Percentiles rank a stretch among this genome's conserved stretches.
Evolutionary conservation across 2,797 vertebrate genomes (phyloP).

Genomic region (Pelodytes ibericus): DNA sequence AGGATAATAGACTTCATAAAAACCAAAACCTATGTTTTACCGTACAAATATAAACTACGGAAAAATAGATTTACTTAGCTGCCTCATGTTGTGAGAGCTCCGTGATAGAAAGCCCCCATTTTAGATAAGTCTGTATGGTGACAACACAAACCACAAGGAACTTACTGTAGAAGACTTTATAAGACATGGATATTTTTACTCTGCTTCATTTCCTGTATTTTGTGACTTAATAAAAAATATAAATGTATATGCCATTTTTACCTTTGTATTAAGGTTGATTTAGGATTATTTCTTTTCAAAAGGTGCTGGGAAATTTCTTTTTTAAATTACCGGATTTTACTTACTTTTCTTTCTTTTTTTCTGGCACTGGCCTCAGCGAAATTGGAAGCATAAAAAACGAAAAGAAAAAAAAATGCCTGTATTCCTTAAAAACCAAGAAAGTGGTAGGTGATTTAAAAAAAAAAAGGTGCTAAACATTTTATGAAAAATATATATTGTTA

Average conservation of each 20-base stretch:
- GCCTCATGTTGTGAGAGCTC: too few relatives aligned
- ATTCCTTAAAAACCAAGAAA: slow-evolving; percentile 78
- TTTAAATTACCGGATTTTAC: neutral
- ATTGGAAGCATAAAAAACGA: slow-evolving; percentile 24
- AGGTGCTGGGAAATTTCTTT: slow-evolving; percentile 15
- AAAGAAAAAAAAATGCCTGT: slow-evolving; percentile 63
- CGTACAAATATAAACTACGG: too few relatives aligned
- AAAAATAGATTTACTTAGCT: too few relatives aligned
- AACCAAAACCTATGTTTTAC: too few relatives aligned
- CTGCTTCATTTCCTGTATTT: too few relatives aligned
- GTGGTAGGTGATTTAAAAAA: slow-evolving; percentile 82
- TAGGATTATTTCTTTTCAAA: neutral
- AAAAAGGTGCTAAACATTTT: slow-evolving; percentile 98
- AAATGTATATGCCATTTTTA: neutral
- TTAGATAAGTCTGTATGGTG: too few relatives aligned
- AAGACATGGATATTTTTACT: too few relatives aligned
- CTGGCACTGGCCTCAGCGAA: slow-evolving; percentile 82
- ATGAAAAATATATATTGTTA: slow-evolving; percentile 97
- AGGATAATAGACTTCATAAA: too few relatives aligned
- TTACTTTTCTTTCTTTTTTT: slow-evolving; percentile 61
- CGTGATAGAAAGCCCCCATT: too few relatives aligned
- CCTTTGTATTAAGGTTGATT: neutral
- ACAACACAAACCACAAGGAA: too few relatives aligned
- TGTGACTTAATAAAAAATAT: neutral
- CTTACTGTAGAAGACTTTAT: too few relatives aligned